These are phyloP conservation scores for Alviniconcha strummeri DNA, from an alignment of 2,888 invertebrate species.

Conservation along the genomic window DNA sequence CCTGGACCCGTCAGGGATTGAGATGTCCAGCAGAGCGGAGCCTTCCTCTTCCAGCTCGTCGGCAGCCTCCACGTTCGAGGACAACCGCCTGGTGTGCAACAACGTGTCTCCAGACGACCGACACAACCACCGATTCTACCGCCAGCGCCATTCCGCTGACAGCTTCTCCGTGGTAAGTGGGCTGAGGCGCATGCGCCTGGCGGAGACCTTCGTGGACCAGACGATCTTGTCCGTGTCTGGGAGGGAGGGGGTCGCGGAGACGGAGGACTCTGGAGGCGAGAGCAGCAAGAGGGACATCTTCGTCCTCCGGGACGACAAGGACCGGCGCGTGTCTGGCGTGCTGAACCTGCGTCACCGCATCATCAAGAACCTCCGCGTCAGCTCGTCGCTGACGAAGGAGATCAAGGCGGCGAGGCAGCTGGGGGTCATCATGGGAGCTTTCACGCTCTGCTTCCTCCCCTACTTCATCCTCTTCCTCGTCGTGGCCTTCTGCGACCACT, in stretches of 20 bases:
- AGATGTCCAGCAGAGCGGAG: slow-evolving; percentile 14
- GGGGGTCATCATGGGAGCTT: slow-evolving; percentile 78
- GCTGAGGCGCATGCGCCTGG: slow-evolving; percentile 50
- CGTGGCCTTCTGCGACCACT: slow-evolving; percentile 76
- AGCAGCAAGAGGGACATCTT: slow-evolving; percentile 39
- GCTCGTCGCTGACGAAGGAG: slow-evolving; percentile 67
- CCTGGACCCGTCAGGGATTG: neutral
- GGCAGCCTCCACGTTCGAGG: slow-evolving; percentile 45
- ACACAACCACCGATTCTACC: neutral
- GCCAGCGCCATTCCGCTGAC: slow-evolving; percentile 32
- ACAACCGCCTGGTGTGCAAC: slow-evolving; percentile 32
- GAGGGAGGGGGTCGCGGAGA: slow-evolving; percentile 1
- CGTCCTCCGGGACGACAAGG: slow-evolving; percentile 53
- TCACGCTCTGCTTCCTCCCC: slow-evolving; percentile 79
- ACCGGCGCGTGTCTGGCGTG: slow-evolving; percentile 44
- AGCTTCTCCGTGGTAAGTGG: slow-evolving; percentile 55
- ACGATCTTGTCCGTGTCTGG: slow-evolving; percentile 44
- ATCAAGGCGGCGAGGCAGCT: slow-evolving; percentile 78
- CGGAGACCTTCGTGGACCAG: slow-evolving; percentile 55
- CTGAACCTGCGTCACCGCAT: slow-evolving; percentile 32
- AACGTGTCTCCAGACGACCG: slow-evolving; percentile 28
- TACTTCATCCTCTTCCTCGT: slow-evolving; percentile 78
- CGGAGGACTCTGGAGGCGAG: neutral
- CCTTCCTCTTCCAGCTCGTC: slow-evolving; percentile 40
- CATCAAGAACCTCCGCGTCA: slow-evolving; percentile 60